Conservation (phyloP, 2,113 vertebrate species). For the Saccopteryx bilineata region DNA sequence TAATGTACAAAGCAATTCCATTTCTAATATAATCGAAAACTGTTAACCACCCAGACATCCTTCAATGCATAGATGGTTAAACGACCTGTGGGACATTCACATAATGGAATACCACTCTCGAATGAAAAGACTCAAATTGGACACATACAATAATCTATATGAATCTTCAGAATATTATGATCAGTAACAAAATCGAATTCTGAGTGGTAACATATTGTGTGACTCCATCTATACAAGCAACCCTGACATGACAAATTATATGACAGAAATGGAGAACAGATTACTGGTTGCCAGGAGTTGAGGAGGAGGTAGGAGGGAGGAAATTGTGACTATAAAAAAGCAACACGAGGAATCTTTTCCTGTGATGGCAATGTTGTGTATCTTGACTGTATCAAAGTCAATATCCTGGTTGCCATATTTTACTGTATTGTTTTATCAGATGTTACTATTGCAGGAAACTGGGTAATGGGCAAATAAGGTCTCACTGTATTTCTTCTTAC, state of each 20-base stretch:
- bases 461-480: background rate
- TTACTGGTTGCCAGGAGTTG: background rate
- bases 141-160: background rate
- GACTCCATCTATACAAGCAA: background rate
- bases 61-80: background rate
- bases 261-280: background rate
- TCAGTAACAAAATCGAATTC: background rate
- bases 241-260: background rate
- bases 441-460: background rate
- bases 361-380: background rate
- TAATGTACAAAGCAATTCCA: background rate
- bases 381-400: too few relatives aligned
- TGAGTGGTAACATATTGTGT: background rate
- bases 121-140: background rate
- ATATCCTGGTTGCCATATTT: background rate
- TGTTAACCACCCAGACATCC: background rate
- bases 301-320: background rate
- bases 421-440: background rate
- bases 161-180: background rate
- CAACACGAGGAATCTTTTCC: background rate
- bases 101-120: background rate
- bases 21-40: background rate
- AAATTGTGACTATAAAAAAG: background rate
- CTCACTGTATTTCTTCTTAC: background rate
- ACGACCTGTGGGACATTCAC: background rate